Conservation (phyloP, 2,888 invertebrate genomes). For the Limulus polyphemus region DNA sequence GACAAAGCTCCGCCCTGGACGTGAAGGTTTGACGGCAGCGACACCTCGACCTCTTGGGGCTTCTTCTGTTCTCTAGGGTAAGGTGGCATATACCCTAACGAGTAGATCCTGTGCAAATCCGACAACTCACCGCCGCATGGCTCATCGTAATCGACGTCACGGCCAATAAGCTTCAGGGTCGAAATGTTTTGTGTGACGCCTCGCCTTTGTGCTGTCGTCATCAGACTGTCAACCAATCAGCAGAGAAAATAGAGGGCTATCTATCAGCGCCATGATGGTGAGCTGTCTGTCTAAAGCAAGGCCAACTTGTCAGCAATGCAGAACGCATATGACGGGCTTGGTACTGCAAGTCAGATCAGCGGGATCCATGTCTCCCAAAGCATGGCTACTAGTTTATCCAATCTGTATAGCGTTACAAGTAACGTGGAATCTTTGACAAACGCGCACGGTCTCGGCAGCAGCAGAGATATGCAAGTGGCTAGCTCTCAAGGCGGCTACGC, state of each 20-base stretch:
- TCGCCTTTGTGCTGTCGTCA: background rate
- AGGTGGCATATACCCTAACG: too few species aligned
- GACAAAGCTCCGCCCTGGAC: too few species aligned
- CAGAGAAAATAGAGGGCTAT: background rate
- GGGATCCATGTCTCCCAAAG: slow-evolving; percentile 4
- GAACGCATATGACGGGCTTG: slow-evolving; percentile 18
- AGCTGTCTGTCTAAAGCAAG: background rate
- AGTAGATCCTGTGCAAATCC: too few species aligned
- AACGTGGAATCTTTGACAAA: slow-evolving; percentile 44
- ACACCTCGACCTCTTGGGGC: too few species aligned
- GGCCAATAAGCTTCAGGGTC: background rate
- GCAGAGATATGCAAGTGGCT: slow-evolving; percentile 33
- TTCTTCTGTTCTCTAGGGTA: too few species aligned
- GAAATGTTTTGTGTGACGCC: background rate
- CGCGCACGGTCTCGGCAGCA: slow-evolving; percentile 41
- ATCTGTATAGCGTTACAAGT: slow-evolving; percentile 64
- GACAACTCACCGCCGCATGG: too few species aligned
- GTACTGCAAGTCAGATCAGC: slow-evolving; percentile 1
- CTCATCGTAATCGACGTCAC: background rate
- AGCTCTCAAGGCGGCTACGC: slow-evolving; percentile 37
- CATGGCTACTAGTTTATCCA: slow-evolving; percentile 80
- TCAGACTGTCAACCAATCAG: slow-evolving; percentile 6
- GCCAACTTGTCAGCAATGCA: background rate
- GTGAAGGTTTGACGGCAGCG: too few species aligned
- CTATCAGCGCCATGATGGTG: background rate